Evolutionary conservation across 2,888 invertebrate species (phyloP), one percentile per base, ranked within the genome.

Genomic region (Neoscelio sp.): DNA sequence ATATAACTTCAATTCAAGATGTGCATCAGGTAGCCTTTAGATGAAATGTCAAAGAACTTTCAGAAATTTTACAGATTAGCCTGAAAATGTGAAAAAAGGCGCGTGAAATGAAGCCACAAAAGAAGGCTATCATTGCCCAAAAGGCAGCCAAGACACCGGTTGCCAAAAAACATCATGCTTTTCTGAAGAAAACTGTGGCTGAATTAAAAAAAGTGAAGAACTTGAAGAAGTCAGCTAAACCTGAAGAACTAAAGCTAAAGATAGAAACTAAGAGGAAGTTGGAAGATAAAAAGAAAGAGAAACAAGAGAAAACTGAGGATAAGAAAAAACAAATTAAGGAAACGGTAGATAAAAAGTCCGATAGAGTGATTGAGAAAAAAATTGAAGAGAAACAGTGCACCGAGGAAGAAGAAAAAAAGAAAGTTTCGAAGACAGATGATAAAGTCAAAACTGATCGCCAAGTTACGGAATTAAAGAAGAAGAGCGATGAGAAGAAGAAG

Each of bases 71-170:
- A 44, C 48, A 42, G 50, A 79, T 77, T 75, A 64, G 77, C 71
- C 76, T 78, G 81, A 89, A 89, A 83, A 89, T 89, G 89, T 89
- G 87, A 90, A 87, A 80, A 79, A 50, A 80, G 82, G 80, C 81
- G 75, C 75, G 82, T 81, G 86, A 84, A 85, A 90, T 90, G 90
- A 90, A 89, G 89, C 89, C 90, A 84, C 90, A 90, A 85, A 90
- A 90, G 84, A 90, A 90, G 90, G 88, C 88, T 80, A 83, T 85
- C 67, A 86, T 87, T 85, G 88, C 85, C 87, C 85, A 85, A 75
- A 90, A 89, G 89, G 89, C 88, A 84, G 86, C 88, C 83, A 89
- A 88, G 85, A 86, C 88, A 85, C 82, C 85, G 75, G 83, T 87
- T 81, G 87, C 87, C 81, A 89, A 89, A 79, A 90, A 90, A 83